phyloP scores from a whole-genome alignment of 2,797 vertebrate species.

The Pipistrellus nathusii region DNA sequence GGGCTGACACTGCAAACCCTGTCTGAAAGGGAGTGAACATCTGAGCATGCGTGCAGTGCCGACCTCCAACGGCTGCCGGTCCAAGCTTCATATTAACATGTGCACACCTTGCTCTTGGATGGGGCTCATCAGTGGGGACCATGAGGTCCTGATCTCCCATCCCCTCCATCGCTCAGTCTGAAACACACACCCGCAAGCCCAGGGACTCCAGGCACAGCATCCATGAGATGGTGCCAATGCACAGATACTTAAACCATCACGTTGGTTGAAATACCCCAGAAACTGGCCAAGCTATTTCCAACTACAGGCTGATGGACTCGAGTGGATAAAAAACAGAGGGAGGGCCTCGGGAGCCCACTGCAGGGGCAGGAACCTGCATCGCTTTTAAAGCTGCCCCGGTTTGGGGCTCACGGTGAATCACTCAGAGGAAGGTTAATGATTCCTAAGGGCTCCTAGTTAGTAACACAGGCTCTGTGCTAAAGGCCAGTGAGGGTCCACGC shows the following conservation, averaged over 20 bases:
- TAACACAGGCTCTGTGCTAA: neutral
- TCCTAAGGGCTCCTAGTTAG: neutral
- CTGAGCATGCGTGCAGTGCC: fast-evolving
- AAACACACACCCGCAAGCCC: neutral
- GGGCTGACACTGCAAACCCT: neutral
- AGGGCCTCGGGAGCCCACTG: neutral
- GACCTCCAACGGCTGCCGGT: neutral
- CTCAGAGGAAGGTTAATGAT: neutral
- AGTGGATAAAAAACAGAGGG: neutral
- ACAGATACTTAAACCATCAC: neutral
- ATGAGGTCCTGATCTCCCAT: neutral
- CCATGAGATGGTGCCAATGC: neutral
- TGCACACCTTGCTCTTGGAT: neutral
- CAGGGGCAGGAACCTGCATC: neutral
- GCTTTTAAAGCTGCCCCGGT: neutral
- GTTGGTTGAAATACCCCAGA: neutral
- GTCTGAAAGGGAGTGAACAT: neutral
- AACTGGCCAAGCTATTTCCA: neutral
- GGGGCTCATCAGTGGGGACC: neutral
- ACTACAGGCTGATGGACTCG: neutral
- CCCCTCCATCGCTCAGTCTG: neutral
- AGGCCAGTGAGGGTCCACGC: neutral
- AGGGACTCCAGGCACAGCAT: neutral
- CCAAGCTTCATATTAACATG: neutral
- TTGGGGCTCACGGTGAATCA: neutral